Evolutionary conservation across 2,888 invertebrate species (phyloP), one percentile per base, ranked within the genome.

Genomic region (Hylaea fasciaria): DNA sequence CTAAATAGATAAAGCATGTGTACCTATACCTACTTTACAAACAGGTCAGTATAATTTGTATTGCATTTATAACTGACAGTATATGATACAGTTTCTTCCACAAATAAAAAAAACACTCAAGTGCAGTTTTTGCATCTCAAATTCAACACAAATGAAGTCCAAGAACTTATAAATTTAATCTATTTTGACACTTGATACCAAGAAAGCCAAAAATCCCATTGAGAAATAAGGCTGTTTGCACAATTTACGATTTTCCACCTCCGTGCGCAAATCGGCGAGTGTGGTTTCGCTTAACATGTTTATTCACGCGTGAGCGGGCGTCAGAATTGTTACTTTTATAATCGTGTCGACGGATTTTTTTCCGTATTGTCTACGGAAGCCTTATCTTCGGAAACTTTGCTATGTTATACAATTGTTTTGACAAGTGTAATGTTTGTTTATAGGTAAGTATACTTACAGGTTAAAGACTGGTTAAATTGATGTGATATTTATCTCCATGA

Each of bases 191-290:
- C 65, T 65, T 53, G 37, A 61, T 52, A 51, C 32, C n/a, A 29
- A 16, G 22, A 14, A 39, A 35, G 9, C 10, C 41, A 48, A 64
- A 63, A 54, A 66, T 10, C 32, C 46, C 46, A 64, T 68, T 61
- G 44, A 65, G 39, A 17, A 49, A 22, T 35, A 37, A 60, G 69
- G 70, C 60, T 65, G 70, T 67, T 65, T 66, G 70, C 70, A 67
- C 70, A 70, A 70, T 70, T 70, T 62, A 53, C 69, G 48, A 70
- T 70, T 69, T 67, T 64, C 60, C 65, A 48, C 60, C 11, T 17
- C 50, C 55, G n/a, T 47, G 57, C 61, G 45, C 51, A 9, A 50
- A 44, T 50, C 48, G 52, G 13, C 29, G 17, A 46, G 58, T 59
- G 62, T 65, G 66, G 62, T 55, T 56, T 64, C 62, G 40, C 53